Conservation (phyloP, 2,113 vertebrate species). For the Phyllopteryx taeniolatus region DNA sequence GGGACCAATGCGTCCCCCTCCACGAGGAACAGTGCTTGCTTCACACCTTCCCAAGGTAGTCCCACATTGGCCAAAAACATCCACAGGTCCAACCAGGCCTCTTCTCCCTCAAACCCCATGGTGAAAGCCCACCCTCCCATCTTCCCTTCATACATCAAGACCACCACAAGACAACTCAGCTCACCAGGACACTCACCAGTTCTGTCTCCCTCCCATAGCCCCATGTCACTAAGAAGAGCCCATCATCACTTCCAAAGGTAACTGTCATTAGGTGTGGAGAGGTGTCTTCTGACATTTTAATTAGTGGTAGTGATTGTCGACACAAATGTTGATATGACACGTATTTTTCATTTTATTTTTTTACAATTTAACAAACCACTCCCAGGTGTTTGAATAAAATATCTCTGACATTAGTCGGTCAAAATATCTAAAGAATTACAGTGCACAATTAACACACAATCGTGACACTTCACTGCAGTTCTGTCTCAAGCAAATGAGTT, state of each 20-base stretch:
- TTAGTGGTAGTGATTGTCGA: not conserved
- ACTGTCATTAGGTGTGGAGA: not conserved
- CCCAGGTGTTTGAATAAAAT: no score
- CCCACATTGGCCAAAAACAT: conserved; percentile 74
- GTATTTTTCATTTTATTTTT: no score
- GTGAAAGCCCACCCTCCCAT: conserved; percentile 83
- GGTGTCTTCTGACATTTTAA: not conserved
- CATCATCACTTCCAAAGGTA: conserved; percentile 67
- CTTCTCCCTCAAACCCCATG: conserved; percentile 29
- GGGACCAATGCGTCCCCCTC: conserved; percentile 5
- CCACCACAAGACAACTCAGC: conserved; percentile 91
- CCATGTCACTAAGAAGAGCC: conserved; percentile 72
- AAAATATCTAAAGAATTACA: no score
- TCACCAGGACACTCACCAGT: conserved; percentile 84
- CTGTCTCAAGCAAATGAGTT: no score
- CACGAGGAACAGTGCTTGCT: conserved; percentile 54
- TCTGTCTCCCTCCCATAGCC: conserved; percentile 85
- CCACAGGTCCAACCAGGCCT: conserved; percentile 60
- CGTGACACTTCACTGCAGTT: no score
- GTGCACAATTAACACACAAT: no score
- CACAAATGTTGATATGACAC: not conserved
- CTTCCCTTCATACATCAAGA: conserved; percentile 90
- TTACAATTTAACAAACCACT: no score
- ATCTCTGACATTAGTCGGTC: no score
- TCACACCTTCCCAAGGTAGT: conserved; percentile 64